A percentile compares a stretch with the other conserved stretches of the same genome.
phyloP scores from a whole-genome alignment of 2,888 invertebrate genomes.

The Ophioninae sp. region DNA sequence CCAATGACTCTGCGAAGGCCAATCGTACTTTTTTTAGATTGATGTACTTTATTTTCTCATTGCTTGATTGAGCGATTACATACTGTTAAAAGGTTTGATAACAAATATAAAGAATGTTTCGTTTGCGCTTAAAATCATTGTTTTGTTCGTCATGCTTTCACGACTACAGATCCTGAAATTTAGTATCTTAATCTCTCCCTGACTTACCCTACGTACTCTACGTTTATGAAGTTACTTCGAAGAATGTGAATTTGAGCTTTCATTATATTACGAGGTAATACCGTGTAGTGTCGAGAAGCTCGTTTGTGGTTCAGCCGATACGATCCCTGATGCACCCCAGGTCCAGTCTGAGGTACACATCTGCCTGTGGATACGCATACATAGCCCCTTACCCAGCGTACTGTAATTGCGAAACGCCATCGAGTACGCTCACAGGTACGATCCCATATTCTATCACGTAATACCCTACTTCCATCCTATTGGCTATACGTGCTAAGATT shows the following conservation, averaged over 20 bases:
- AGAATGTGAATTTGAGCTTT: slow-evolving; percentile 21
- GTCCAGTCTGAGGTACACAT: background rate
- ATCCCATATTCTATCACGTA: background rate
- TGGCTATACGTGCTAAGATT: slow-evolving; percentile 32
- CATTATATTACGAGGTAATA: slow-evolving; percentile 40
- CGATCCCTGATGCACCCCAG: background rate
- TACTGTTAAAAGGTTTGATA: too few relatives aligned
- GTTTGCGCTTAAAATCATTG: too few relatives aligned
- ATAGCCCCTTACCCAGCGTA: background rate
- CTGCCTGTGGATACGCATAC: background rate
- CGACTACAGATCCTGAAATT: too few relatives aligned
- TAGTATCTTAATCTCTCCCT: too few relatives aligned
- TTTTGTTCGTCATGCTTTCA: too few relatives aligned
- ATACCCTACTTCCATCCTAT: slow-evolving; percentile 31
- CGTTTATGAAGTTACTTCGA: background rate
- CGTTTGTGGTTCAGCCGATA: slow-evolving; percentile 35
- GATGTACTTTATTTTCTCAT: too few relatives aligned
- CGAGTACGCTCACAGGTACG: slow-evolving; percentile 6
- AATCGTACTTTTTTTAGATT: too few relatives aligned
- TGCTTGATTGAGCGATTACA: too few relatives aligned
- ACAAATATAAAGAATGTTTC: too few relatives aligned
- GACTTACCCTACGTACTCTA: too few relatives aligned
- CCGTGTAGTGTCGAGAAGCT: slow-evolving; percentile 36
- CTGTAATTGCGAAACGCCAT: slow-evolving; percentile 2
- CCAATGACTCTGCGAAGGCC: too few relatives aligned